Percentiles rank a stretch among this genome's conserved stretches.
Conservation (phyloP, 2,888 invertebrate species). For the Polia nebulosa region DNA sequence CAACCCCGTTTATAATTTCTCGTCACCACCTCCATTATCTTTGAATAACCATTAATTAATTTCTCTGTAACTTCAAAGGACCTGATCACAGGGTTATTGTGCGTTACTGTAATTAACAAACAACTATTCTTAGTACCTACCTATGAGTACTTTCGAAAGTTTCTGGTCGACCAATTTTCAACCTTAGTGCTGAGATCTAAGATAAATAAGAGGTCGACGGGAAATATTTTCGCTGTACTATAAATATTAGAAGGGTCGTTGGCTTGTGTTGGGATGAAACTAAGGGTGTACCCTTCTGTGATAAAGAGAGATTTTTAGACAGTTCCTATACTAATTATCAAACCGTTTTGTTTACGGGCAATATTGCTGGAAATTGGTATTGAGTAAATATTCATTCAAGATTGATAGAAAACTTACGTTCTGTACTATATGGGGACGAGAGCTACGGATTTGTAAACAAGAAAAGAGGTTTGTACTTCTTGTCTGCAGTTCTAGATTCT, state of each 20-base stretch:
- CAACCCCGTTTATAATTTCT: not conserved
- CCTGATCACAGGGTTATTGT: slow-evolving; percentile 13
- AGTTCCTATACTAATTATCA: not conserved
- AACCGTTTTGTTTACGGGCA: too few species aligned
- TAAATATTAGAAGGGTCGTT: not conserved
- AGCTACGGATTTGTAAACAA: too few species aligned
- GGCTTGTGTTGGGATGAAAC: too few species aligned
- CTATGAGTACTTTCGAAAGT: not conserved
- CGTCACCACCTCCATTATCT: slow-evolving; percentile 14
- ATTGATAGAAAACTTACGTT: too few species aligned
- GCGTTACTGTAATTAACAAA: slow-evolving; percentile 22
- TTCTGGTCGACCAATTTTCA: not conserved
- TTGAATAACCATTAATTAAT: slow-evolving; percentile 40
- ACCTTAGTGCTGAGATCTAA: not conserved
- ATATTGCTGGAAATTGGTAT: too few species aligned
- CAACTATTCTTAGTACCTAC: slow-evolving; percentile 13
- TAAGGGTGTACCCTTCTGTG: not conserved
- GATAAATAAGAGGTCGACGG: not conserved
- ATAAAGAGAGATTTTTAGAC: not conserved
- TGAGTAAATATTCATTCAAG: too few species aligned
- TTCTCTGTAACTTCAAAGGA: slow-evolving; percentile 47
- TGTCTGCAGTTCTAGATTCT: too few species aligned
- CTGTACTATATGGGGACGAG: too few species aligned
- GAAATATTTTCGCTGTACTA: not conserved
- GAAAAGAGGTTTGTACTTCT: too few species aligned